Percentiles rank a stretch among this genome's conserved stretches.
These are phyloP conservation scores for Spinibarbus caldwelli DNA, from an alignment of 2,797 vertebrate genomes.

Conservation along the genomic window DNA sequence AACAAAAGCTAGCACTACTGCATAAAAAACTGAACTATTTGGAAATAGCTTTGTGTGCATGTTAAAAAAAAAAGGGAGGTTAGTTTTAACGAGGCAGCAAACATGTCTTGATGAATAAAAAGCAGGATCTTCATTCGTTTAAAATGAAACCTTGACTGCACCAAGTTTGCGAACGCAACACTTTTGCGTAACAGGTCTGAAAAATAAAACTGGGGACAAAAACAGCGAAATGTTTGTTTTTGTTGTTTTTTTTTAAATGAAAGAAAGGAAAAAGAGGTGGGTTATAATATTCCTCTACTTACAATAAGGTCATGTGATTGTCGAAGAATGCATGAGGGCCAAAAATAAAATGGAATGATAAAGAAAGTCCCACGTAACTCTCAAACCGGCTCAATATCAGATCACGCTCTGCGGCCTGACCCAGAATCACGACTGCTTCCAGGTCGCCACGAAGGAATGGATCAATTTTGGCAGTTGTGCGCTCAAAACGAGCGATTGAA, in stretches of 20 bases:
- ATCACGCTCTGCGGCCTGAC: background rate
- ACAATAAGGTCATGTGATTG: conserved; percentile 60
- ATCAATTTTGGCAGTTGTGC: conserved; percentile 45
- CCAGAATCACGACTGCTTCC: background rate
- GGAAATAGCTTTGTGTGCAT: conserved; percentile 38
- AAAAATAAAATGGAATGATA: conserved; percentile 44
- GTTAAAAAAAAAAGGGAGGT: conserved; percentile 23
- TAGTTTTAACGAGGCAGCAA: background rate
- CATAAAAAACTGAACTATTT: conserved; percentile 37
- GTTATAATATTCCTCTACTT: conserved; percentile 32
- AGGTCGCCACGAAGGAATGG: background rate
- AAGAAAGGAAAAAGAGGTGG: background rate
- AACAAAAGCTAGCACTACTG: conserved; percentile 28
- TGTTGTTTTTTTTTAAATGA: too few relatives aligned
- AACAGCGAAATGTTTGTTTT: background rate
- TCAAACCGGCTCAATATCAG: conserved; percentile 27
- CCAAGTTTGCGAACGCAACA: background rate
- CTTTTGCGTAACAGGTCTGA: background rate
- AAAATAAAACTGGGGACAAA: background rate
- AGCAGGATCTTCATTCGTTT: background rate
- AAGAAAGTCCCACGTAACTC: conserved; percentile 19
- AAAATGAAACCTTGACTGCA: background rate
- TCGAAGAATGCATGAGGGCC: conserved; percentile 50
- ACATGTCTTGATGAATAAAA: background rate
- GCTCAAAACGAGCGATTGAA: background rate